Percentiles rank a stretch among this genome's conserved stretches.
These are phyloP conservation scores for Vireo griseus DNA, from an alignment of 2,797 vertebrate species.

Conservation along the genomic window DNA sequence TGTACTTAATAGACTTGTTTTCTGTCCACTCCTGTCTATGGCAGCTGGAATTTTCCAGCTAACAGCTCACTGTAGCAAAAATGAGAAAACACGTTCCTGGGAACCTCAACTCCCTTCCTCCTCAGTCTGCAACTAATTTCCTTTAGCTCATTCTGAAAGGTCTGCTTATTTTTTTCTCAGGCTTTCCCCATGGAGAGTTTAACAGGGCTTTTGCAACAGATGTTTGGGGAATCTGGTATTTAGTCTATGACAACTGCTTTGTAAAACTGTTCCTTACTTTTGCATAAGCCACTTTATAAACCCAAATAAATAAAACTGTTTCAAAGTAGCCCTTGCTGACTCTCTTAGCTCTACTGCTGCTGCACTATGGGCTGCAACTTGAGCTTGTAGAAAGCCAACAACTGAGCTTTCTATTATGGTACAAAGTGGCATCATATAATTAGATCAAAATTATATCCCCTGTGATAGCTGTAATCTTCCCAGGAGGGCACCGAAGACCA, in stretches of 20 bases:
- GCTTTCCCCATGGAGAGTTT: slow-evolving; percentile 20
- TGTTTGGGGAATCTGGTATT: slow-evolving; percentile 47
- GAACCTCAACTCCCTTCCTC: slow-evolving; percentile 27
- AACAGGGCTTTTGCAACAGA: slow-evolving; percentile 38
- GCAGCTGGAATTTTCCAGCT: slow-evolving; percentile 44
- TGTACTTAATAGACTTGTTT: background rate
- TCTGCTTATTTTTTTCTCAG: slow-evolving; percentile 13
- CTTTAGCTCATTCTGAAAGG: slow-evolving; percentile 19
- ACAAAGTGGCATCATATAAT: background rate
- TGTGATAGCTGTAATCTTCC: background rate
- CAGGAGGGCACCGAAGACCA: background rate
- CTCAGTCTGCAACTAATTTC: slow-evolving; percentile 45
- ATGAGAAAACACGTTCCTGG: background rate
- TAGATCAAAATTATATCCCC: background rate
- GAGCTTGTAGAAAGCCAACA: background rate
- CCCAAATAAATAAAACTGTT: slow-evolving; percentile 23
- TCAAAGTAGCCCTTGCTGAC: background rate
- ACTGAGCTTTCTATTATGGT: background rate
- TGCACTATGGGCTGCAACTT: background rate
- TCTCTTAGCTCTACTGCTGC: background rate
- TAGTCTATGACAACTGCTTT: slow-evolving; percentile 24
- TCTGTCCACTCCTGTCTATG: background rate
- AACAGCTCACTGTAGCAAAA: background rate
- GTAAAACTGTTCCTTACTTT: slow-evolving; percentile 19
- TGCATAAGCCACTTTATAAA: slow-evolving; percentile 3